Evolutionary conservation across 2,888 invertebrate genomes (phyloP).

Genomic region (Nomada hirtipes): DNA sequence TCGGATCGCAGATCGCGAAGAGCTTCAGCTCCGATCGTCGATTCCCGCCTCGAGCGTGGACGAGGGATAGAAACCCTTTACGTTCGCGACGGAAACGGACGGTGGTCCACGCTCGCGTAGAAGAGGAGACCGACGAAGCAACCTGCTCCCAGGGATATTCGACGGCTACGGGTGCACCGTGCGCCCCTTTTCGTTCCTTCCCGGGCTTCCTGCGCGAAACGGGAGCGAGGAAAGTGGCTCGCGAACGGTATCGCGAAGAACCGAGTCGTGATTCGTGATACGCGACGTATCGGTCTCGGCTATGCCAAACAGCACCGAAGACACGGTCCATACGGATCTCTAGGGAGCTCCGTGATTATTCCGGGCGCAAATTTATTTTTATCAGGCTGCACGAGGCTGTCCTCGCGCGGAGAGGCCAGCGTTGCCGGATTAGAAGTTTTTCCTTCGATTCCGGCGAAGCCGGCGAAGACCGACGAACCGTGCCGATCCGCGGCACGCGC

Average conservation of each 20-base stretch:
- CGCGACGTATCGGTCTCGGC: constrained; percentile 30
- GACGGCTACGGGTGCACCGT: constrained; percentile 6
- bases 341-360: constrained; percentile 78
- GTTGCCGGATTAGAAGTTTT: constrained; percentile 72
- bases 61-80: too few species aligned
- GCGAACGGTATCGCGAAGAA: not conserved
- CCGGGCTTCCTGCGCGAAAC: constrained; percentile 12
- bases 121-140: not conserved
- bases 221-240: not conserved
- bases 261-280: not conserved
- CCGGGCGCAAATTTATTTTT: constrained; percentile 80
- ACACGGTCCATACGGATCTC: constrained; percentile 71
- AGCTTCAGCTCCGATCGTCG: too few species aligned
- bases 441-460: constrained; percentile 57
- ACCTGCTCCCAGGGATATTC: constrained; percentile 31
- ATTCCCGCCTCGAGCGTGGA: too few species aligned
- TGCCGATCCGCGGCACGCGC: not conserved
- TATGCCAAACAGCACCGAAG: constrained; percentile 48
- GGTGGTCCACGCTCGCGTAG: not conserved
- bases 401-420: constrained; percentile 66
- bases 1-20: too few species aligned
- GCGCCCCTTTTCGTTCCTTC: not conserved
- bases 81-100: too few species aligned
- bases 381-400: constrained; percentile 70
- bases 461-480: not conserved